Base-by-base conservation (phyloP, 2,797 vertebrate genomes). In the Telmatherina bonti region DNA sequence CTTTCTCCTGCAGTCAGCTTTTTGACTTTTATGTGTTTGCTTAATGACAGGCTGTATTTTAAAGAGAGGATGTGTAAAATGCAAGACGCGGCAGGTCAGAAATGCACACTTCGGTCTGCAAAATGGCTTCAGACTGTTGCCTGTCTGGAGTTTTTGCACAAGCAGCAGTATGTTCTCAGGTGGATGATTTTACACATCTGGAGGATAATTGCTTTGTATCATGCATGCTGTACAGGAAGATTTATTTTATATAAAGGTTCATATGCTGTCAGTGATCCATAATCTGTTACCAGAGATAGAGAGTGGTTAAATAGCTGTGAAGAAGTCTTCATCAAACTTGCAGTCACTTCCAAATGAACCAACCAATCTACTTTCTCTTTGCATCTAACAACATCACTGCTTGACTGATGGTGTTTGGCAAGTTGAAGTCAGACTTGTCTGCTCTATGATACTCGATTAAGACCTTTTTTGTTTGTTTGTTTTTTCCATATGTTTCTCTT, bases 1-100 rank as follows among this genome's bases (percentile, higher is more conserved):
- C 85, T 84, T 89, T 90, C 84, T 85, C 76, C 66, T 26, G 45
- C 70, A 56, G 84, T 85, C 83, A 80, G 83, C 76, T 72, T 77
- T 74, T 74, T 79, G 0, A 59, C 30, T 83, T 92, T 92, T 78
- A 86, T 69, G 71, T 41, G 47, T 82, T 82, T 66, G 56, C 59
- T 70, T 90, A 87, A 92, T 89, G 81, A 90, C 87, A 85, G 79
- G 76, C 58, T 83, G 62, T 26, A 2, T 43, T 73, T 90, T 90
- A 77, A 78, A 79, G 58, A 67, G 84, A 58, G 74, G 59, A 63
- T 51, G 74, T 53, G 66, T 74, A 62, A 79, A 83, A 86, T 70
- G 53, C 63, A 72, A 78, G 84, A 78, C 51, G n/a, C 4, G 0
- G 38, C 88, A 88, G 66, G 83, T 78, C 63, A 43, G 69, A 54